These are phyloP conservation scores for Argyrosomus japonicus DNA, from an alignment of 2,113 vertebrate species.

Conservation along the genomic window DNA sequence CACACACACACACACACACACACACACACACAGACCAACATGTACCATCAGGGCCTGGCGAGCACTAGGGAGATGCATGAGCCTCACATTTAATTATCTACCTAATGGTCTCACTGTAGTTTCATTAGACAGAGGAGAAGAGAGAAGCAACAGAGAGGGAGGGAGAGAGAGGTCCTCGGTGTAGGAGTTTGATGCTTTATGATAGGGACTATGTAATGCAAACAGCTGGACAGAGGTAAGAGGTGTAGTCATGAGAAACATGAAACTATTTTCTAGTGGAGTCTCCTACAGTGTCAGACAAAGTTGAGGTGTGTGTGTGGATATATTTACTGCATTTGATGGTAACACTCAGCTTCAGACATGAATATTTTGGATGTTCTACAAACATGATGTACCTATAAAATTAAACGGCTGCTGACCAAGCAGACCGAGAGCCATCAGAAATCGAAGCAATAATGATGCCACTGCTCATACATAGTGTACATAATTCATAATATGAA, in stretches of 20 bases:
- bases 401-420: no score
- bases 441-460: neutral
- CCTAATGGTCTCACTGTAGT: conserved; percentile 41
- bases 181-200: neutral
- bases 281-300: neutral
- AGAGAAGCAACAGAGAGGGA: neutral
- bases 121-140: conserved; percentile 10
- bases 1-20: neutral
- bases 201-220: neutral
- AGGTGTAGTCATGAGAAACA: neutral
- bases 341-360: neutral
- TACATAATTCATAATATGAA: no score
- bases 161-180: neutral
- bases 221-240: neutral
- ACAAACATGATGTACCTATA: neutral
- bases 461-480: neutral
- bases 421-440: neutral
- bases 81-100: conserved; percentile 62
- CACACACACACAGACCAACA: neutral
- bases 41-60: conserved; percentile 46
- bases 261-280: neutral
- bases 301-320: neutral
- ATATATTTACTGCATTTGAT: neutral
- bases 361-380: neutral
- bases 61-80: conserved; percentile 40